Conservation (phyloP, 2,113 vertebrate genomes). For the Calypte anna region DNA sequence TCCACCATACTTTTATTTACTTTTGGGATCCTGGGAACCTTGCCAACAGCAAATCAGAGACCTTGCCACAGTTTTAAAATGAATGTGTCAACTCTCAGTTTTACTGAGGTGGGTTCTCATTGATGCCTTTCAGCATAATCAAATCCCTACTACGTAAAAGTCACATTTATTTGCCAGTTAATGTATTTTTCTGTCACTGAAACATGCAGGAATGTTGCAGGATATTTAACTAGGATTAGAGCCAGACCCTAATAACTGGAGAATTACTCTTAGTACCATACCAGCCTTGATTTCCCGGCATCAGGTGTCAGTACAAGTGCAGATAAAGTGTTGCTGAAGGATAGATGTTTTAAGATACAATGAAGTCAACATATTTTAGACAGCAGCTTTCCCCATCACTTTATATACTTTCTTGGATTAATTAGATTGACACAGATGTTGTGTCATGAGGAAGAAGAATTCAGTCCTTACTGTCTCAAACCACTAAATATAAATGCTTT, state of each 20-base stretch:
- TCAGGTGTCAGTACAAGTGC: not conserved
- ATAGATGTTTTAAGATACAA: not conserved
- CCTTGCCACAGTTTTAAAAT: not conserved
- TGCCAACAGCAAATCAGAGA: not conserved
- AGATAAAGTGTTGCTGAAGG: not conserved
- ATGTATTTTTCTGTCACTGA: not conserved
- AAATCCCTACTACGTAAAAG: not conserved
- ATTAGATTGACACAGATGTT: not conserved
- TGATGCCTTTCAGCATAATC: not conserved
- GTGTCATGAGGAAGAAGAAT: not conserved
- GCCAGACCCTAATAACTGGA: not conserved
- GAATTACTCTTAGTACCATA: not conserved
- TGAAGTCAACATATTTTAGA: not conserved
- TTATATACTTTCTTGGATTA: not conserved
- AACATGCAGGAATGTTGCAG: not conserved
- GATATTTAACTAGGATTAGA: not conserved
- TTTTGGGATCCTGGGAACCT: not conserved
- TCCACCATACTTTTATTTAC: not conserved
- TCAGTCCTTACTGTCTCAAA: not conserved
- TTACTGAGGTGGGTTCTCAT: not conserved
- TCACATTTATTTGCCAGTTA: not conserved
- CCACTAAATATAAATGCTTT: not conserved
- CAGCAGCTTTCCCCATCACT: not conserved
- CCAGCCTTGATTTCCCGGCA: not conserved
- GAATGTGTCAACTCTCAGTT: not conserved